Evolutionary conservation across 2,797 vertebrate species (phyloP).

Genomic region (Siniperca scherzeri): DNA sequence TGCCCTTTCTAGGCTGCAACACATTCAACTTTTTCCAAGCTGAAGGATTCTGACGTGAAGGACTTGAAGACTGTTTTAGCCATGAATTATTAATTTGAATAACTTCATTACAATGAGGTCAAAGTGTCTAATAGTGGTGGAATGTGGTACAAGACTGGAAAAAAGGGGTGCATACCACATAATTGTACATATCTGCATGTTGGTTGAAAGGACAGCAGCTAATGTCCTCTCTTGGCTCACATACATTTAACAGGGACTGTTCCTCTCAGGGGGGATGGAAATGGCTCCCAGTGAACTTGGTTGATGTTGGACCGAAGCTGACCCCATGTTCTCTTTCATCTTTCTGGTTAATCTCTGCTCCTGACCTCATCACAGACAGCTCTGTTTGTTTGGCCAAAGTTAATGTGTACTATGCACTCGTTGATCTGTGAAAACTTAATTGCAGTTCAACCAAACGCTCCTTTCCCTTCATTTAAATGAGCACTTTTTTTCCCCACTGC

Average conservation of each 20-base stretch:
- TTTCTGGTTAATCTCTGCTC: slow-evolving; percentile 60
- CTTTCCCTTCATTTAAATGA: slow-evolving; percentile 70
- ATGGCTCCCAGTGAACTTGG: slow-evolving; percentile 31
- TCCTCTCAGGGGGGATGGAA: slow-evolving; percentile 30
- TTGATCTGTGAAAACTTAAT: slow-evolving; percentile 76
- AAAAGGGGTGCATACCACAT: background rate
- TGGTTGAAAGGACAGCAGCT: slow-evolving; percentile 23
- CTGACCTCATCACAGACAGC: slow-evolving; percentile 59
- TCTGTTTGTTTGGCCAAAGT: slow-evolving; percentile 71
- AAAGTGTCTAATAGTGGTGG: slow-evolving; percentile 45
- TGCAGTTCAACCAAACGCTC: slow-evolving; percentile 65
- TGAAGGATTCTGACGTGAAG: slow-evolving; percentile 38
- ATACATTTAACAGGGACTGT: slow-evolving; percentile 41
- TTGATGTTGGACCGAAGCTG: slow-evolving; percentile 48
- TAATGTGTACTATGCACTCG: slow-evolving; percentile 63
- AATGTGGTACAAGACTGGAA: slow-evolving; percentile 43
- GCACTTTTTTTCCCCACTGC: slow-evolving; percentile 19
- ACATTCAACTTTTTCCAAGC: slow-evolving; percentile 48
- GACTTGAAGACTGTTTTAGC: slow-evolving; percentile 39
- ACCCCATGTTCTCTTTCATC: slow-evolving; percentile 60
- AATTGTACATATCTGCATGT: slow-evolving; percentile 1
- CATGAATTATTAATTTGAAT: slow-evolving; percentile 70
- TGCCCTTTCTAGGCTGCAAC: slow-evolving; percentile 29
- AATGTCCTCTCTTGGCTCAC: slow-evolving; percentile 36
- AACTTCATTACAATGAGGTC: slow-evolving; percentile 52